These are phyloP conservation scores for Rhodinocichla rosea DNA, from an alignment of 2,113 vertebrate species.

Conservation along the genomic window DNA sequence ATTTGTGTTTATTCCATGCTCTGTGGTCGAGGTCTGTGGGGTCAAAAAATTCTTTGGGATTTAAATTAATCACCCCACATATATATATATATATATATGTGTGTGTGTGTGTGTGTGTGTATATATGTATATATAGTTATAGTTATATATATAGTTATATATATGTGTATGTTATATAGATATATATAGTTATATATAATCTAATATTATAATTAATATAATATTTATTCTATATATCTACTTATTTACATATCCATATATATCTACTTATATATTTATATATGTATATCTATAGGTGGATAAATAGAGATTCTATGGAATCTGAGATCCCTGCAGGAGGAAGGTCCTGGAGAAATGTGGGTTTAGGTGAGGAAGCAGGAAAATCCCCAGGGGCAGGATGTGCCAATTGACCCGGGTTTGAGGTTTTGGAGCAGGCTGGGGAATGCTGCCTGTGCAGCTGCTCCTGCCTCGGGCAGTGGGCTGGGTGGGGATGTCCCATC, in stretches of 20 bases:
- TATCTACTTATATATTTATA: no score
- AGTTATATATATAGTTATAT: no score
- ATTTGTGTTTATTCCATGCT: neutral
- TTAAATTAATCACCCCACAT: rapidly evolving
- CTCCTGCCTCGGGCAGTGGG: neutral
- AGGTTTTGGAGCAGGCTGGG: neutral
- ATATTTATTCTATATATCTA: no score
- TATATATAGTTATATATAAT: no score
- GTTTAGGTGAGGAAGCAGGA: neutral
- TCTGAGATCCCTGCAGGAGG: neutral
- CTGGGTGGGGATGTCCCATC: neutral
- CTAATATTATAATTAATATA: no score
- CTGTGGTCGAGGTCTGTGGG: neutral
- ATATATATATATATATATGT: no score
- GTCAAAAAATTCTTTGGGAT: neutral
- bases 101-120: no score
- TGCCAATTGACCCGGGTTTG: neutral
- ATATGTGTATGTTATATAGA: no score
- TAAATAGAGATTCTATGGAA: neutral
- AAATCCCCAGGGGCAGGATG: neutral
- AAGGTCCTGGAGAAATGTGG: neutral
- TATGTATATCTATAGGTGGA: no score
- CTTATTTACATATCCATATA: no score
- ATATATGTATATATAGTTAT: no score
- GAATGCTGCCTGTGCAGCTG: no score